Evolutionary conservation across 2,888 invertebrate species (phyloP).

Genomic region (Allacma fusca): DNA sequence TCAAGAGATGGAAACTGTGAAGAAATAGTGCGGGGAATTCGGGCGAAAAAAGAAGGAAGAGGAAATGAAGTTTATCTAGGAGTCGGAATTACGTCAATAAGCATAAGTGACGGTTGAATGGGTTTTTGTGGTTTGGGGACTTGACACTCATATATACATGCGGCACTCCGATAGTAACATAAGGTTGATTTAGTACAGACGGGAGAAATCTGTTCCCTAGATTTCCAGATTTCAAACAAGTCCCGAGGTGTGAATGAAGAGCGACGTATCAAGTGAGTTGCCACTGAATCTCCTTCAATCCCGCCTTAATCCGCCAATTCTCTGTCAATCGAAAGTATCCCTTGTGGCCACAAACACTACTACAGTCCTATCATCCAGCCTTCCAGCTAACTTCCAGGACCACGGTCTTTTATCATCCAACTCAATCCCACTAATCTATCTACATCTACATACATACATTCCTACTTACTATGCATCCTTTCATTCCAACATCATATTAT

Average conservation of each 20-base stretch:
- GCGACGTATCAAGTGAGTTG: slow-evolving; percentile 29
- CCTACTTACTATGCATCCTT: no score
- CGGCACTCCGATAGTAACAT: not conserved
- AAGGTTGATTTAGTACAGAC: slow-evolving; percentile 4
- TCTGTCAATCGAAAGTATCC: not conserved
- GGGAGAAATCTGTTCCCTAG: slow-evolving; percentile 19
- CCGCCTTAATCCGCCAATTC: slow-evolving; percentile 21
- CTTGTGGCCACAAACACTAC: no score
- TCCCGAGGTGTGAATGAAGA: slow-evolving; percentile 41
- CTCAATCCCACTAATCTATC: no score
- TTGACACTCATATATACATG: not conserved
- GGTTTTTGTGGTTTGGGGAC: slow-evolving; percentile 17
- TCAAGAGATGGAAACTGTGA: not conserved
- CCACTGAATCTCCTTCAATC: slow-evolving; percentile 19
- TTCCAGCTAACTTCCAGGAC: no score
- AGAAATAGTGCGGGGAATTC: slow-evolving; percentile 3
- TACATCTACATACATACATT: no score
- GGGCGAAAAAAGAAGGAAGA: slow-evolving; percentile 20
- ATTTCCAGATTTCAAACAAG: slow-evolving; percentile 9
- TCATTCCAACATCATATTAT: no score
- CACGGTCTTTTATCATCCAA: no score
- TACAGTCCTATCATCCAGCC: no score
- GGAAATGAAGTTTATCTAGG: slow-evolving; percentile 45
- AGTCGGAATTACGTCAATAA: slow-evolving; percentile 43
- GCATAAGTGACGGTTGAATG: slow-evolving; percentile 48